Evolutionary conservation across 2,113 vertebrate genomes (phyloP).

Genomic region (Myrmecobius fasciatus): DNA sequence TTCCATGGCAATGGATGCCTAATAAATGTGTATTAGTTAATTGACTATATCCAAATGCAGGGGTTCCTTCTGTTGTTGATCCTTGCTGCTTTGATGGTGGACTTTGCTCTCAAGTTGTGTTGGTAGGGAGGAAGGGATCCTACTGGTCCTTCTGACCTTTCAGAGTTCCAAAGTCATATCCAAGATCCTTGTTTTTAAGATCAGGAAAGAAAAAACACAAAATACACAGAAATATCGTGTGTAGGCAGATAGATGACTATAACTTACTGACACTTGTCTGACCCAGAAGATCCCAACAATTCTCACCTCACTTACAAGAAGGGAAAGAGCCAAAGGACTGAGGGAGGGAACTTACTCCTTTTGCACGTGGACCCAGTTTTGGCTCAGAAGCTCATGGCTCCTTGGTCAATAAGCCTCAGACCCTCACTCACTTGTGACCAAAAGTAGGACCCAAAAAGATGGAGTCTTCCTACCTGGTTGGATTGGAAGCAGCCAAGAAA

Average conservation of each 20-base stretch:
- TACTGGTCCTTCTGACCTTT: not conserved
- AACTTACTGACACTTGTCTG: not conserved
- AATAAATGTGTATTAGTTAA: not conserved
- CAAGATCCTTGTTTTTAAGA: not conserved
- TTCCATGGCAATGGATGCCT: too few relatives aligned
- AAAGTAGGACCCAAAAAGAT: not conserved
- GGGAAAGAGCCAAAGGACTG: too few relatives aligned
- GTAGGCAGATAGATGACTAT: not conserved
- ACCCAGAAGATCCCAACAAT: not conserved
- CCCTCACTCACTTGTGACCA: not conserved
- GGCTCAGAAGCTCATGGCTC: too few relatives aligned
- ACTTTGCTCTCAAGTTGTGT: not conserved
- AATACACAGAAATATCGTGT: not conserved
- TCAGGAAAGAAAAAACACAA: not conserved
- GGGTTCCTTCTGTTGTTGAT: too few relatives aligned
- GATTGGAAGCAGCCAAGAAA: not conserved
- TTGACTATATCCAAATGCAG: not conserved
- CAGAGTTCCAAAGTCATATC: not conserved
- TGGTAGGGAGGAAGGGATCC: not conserved
- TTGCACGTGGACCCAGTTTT: too few relatives aligned
- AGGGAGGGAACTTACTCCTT: too few relatives aligned
- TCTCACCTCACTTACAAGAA: not conserved
- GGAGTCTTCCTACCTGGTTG: not conserved
- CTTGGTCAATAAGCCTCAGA: not conserved
- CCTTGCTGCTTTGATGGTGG: not conserved